Conservation (phyloP, 2,797 vertebrate species). For the Avahi laniger region DNA sequence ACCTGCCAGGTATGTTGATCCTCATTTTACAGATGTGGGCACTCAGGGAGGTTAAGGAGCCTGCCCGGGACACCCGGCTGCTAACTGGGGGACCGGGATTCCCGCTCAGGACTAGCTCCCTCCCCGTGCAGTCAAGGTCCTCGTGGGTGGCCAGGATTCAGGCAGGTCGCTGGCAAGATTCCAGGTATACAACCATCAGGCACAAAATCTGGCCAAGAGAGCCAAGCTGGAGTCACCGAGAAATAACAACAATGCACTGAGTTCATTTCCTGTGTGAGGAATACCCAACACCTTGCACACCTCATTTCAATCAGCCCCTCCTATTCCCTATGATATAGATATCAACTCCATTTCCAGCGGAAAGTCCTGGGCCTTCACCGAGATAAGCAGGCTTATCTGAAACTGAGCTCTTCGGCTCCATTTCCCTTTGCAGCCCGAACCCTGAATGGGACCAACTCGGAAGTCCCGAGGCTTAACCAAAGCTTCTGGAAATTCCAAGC, state of each 20-base stretch:
- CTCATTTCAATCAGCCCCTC: not conserved
- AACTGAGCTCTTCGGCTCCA: too few relatives aligned
- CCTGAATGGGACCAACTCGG: not conserved
- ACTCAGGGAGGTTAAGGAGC: not conserved
- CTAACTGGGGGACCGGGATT: too few relatives aligned
- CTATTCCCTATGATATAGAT: rapidly evolving
- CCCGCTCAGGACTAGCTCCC: not conserved
- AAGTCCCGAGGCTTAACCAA: not conserved
- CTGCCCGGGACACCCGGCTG: not conserved
- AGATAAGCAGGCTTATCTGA: not conserved
- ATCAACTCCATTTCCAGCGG: not conserved
- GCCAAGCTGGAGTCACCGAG: not conserved
- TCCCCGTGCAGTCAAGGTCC: not conserved
- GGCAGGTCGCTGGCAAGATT: not conserved
- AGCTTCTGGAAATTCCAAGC: not conserved
- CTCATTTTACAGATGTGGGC: not conserved
- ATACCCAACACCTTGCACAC: not conserved
- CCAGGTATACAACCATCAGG: not conserved
- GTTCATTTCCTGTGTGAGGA: not conserved
- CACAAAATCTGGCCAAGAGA: not conserved
- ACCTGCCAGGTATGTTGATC: not conserved
- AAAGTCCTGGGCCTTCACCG: not conserved
- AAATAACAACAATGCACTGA: not conserved
- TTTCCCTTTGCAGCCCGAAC: too few relatives aligned
- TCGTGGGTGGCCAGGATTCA: not conserved